Conservation (phyloP, 2,888 invertebrate genomes). For the Slavum lentiscoides region DNA sequence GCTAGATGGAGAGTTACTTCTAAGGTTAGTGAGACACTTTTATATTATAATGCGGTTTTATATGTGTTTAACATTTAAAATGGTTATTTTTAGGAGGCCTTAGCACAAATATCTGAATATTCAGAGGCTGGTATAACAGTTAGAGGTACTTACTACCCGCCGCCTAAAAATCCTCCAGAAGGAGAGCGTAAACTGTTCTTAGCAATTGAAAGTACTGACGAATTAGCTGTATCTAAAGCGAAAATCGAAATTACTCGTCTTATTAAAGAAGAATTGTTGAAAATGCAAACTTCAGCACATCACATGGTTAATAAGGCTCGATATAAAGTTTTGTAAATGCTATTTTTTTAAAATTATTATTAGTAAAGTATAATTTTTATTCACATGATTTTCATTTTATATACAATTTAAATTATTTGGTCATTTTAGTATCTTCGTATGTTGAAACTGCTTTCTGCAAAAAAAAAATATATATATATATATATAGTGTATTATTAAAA, state of each 20-base stretch:
- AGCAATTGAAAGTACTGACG: constrained; percentile 97
- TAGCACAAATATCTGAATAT: constrained; percentile 97
- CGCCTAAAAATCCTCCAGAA: constrained; percentile 86
- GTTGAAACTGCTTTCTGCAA: constrained; percentile 35
- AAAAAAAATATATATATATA: background rate
- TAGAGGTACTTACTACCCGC: constrained; percentile 91
- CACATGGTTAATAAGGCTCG: constrained; percentile 72
- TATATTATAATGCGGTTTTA: too few relatives aligned
- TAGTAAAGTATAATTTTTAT: constrained; percentile 22
- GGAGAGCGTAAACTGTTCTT: constrained; percentile 95
- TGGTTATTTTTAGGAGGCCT: constrained; percentile 74
- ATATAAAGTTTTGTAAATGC: constrained; percentile 57
- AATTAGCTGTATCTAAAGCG: constrained; percentile 92
- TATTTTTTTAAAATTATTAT: constrained; percentile 18
- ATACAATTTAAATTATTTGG: background rate
- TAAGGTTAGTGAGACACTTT: constrained; percentile 66
- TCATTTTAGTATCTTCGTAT: constrained; percentile 21
- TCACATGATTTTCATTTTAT: constrained; percentile 12
- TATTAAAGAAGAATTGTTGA: constrained; percentile 95
- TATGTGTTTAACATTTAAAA: constrained; percentile 12
- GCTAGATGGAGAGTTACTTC: constrained; percentile 97
- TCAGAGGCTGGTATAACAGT: constrained; percentile 99
- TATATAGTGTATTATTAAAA: constrained; percentile 7
- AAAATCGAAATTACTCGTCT: constrained; percentile 96
- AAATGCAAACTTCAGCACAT: constrained; percentile 83